Base-by-base conservation (phyloP, 2,113 vertebrate genomes). In the Zosterops pallidus region DNA sequence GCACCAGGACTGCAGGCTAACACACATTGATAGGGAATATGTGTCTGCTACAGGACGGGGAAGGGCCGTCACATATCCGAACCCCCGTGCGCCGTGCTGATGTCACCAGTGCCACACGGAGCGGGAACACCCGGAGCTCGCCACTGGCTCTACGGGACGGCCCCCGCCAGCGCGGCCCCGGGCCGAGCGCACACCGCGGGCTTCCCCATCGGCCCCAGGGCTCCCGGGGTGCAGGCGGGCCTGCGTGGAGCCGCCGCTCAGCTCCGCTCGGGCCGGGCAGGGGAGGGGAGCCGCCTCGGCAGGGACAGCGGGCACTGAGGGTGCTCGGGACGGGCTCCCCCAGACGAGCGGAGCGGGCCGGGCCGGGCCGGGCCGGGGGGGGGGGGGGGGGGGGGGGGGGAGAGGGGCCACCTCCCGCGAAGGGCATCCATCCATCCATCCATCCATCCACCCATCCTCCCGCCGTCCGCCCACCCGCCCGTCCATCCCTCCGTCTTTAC, bases 11-110 rank as follows among this genome's bases (percentile, higher is more conserved):
- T 1, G 55, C 63, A 35, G 26, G 72, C 28, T 28, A 33, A 29
- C 4, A 17, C 39, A 3, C 35, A 9, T 1, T 3, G 17, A 4
- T 2, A 3, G 37, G 8, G 6, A 14, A 14, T 22, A 47, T 4
- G 41, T 16, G 23, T 3, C 33, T 1, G 31, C 12, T 21, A 1
- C 47, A 5, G 31, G 55, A 19, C 77, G 42, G 16, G 69, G 55
- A 2, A 2, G 46, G 39, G 50, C 94, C 76, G 64, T 8, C 65
- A 39, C 46, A 22, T 81, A 31, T 7, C 42, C 47, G 15, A 47
- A 11, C 50, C 24, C 25, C 55, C 6, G n/a, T 21, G 41, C 50
- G 55, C 59, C 17, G 37, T 23, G 31, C 11, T 7, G 53, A 8
- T 47, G 56, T 41, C 86, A 53, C 4, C 50, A 19, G 69, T 35